Evolutionary conservation across 1,140 invertebrate species (phyloP), one percentile per base, ranked within the genome.

Genomic region (Drosophila oshimai): DNA sequence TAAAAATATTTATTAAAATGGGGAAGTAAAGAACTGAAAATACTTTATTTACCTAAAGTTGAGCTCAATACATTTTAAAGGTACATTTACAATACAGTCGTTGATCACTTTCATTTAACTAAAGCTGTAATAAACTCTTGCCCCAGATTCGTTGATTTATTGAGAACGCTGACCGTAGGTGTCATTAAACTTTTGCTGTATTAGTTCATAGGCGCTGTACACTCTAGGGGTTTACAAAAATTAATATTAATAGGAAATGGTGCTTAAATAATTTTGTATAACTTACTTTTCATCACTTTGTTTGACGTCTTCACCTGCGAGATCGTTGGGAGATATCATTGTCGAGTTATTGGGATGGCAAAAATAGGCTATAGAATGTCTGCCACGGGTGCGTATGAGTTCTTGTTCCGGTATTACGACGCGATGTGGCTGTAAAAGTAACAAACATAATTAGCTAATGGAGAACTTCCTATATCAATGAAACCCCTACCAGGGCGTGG

Each of bases 311-410:
- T 62, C 55, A 22, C 91, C 61, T 18, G 84, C 84, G 0, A 91
- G 84, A 39, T 88, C 92, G 69, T 79, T 92, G 61, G 79, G 91
- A 72, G 73, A 93, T 65, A 95, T 89, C 26, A 94, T 92, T 34
- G 93, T 92, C 22, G 95, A 46, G 42, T 91, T 91, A 51, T 91
- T 84, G 58, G 96, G 95, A 90, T 96, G 95, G 53, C 95, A 94
- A 91, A 96, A 96, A 91, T 94, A 96, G 1, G 94, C 95, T 18
- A 96, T 93, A 26, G 95, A 95, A 86, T 96, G 95, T 15, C 95
- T 93, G 3, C 93, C 93, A 33, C 93, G 92, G 0, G 93, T 92
- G 39, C 93, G 92, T 15, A 92, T 91, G 64, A 92, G 92, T 31
- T 92, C 91, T 12, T 94, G 93, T 57, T 94, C 92, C 0, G 95